These are phyloP conservation scores for Heliopora coerulea DNA, from an alignment of 92 coral and sea anemone species.

Conservation along the genomic window DNA sequence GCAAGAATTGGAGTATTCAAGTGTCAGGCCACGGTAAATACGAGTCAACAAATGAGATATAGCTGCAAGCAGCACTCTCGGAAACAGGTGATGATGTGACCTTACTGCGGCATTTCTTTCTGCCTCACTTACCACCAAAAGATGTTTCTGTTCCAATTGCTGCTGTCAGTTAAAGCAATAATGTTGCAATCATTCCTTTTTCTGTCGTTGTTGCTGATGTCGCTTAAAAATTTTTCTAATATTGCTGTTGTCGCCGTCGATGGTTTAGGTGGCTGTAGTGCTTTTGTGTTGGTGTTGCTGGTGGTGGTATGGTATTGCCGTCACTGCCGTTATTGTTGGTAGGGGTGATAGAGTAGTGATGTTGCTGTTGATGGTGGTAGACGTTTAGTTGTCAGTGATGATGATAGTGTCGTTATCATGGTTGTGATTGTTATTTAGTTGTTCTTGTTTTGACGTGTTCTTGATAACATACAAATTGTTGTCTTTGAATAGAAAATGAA, in stretches of 20 bases:
- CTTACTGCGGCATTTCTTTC: no score
- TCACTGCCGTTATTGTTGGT: not conserved
- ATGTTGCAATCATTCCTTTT: not conserved
- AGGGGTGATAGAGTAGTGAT: not conserved
- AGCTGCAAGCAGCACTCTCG: no score
- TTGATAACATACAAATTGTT: not conserved
- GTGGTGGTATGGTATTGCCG: not conserved
- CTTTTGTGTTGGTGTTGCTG: no score
- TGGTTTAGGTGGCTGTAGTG: no score
- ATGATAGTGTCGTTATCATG: not conserved
- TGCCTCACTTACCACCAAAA: no score
- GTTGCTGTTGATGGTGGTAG: not conserved
- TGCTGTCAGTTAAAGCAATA: no score
- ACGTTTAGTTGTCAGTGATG: not conserved
- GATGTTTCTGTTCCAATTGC: no score
- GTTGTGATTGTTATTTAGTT: not conserved
- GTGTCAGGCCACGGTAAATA: no score
- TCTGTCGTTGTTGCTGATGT: not conserved
- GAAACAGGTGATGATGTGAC: no score
- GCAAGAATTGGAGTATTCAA: no score
- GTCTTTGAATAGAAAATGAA: constrained; percentile 57
- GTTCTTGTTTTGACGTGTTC: not conserved
- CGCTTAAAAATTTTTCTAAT: no score
- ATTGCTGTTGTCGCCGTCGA: not conserved
- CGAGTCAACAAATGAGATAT: no score